Evolutionary conservation across 2,888 invertebrate genomes (phyloP).

Genomic region (Zygaena filipendulae): DNA sequence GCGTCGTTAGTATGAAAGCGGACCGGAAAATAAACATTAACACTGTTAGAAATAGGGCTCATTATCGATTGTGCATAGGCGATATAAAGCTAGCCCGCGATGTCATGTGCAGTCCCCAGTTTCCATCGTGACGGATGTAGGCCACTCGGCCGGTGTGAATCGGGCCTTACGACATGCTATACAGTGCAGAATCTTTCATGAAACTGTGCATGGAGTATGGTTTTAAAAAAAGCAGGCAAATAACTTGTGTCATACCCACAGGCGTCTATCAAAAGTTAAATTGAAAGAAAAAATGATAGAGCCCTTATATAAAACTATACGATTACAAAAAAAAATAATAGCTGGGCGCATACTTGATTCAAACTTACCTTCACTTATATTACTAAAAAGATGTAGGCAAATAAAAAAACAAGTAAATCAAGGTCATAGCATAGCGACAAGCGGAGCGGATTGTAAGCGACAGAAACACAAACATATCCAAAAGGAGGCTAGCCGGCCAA

Average conservation of each 20-base stretch:
- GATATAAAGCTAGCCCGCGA: constrained; percentile 41
- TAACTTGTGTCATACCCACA: too few species aligned
- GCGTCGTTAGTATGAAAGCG: constrained; percentile 52
- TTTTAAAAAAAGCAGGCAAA: too few species aligned
- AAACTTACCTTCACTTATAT: too few species aligned
- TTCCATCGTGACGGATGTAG: constrained; percentile 24
- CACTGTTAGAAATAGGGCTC: constrained; percentile 28
- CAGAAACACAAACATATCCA: constrained; percentile 59
- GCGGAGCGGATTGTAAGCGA: constrained; percentile 43
- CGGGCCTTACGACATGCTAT: constrained; percentile 53
- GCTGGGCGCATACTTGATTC: too few species aligned
- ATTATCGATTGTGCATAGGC: constrained; percentile 36
- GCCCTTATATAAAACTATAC: too few species aligned
- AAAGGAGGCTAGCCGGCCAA: constrained; percentile 65
- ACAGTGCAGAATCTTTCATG: constrained; percentile 35
- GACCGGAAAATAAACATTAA: constrained; percentile 40
- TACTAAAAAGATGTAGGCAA: too few species aligned
- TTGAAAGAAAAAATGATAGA: too few species aligned
- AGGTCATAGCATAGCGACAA: constrained; percentile 49
- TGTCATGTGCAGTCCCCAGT: constrained; percentile 31
- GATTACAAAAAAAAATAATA: too few species aligned
- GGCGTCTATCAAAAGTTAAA: too few species aligned
- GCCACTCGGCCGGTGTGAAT: constrained; percentile 62
- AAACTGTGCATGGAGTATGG: constrained; percentile 28
- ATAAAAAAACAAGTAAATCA: constrained; percentile 21